Base-by-base conservation (phyloP, 2,888 invertebrate species). In the Cephonodes hylas region DNA sequence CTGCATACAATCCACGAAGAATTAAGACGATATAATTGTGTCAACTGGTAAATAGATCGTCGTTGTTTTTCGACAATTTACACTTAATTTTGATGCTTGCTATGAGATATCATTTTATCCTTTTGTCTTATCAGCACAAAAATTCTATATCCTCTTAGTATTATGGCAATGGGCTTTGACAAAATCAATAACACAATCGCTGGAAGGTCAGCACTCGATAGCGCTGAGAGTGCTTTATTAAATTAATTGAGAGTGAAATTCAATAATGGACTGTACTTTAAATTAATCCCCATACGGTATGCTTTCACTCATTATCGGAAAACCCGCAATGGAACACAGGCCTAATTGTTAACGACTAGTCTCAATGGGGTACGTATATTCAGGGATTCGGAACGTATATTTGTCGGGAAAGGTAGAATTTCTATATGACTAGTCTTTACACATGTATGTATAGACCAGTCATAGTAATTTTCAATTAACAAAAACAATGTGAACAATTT, bases 191-290 rank as follows among this genome's bases (percentile, higher is more conserved):
- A n/a, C 44, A 60, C 38, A 56, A 56, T 23, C 46, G 58, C 61
- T 38, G 46, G 31, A 71, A 72, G 63, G 59, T 59, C 59, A 57
- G 70, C 67, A 74, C 75, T 77, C 70, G 70, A 79, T 78, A 68
- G 70, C 61, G 60, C 62, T 64, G 66, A 69, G 71, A 71, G 67
- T 63, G 74, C 69, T 72, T 77, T 68, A 76, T 68, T 64, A 77
- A 80, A 79, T 82, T 80, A 82, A 81, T 81, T 80, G 73, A 75
- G 74, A 66, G n/a, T n/a, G 81, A 79, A 82, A 84, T 79, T 77
- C 80, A 80, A 85, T 83, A 78, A 76, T 72, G 74, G 75, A 72
- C 69, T 65, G 73, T 64, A 74, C 72, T 80, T 77, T 71, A 77
- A 79, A 79, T 80, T 78, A 79, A 79, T 79, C 73, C 71, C 66